A percentile compares a stretch with the other conserved stretches of the same genome.
Conservation (phyloP, 2,797 vertebrate genomes). For the Molossus alvarezi region DNA sequence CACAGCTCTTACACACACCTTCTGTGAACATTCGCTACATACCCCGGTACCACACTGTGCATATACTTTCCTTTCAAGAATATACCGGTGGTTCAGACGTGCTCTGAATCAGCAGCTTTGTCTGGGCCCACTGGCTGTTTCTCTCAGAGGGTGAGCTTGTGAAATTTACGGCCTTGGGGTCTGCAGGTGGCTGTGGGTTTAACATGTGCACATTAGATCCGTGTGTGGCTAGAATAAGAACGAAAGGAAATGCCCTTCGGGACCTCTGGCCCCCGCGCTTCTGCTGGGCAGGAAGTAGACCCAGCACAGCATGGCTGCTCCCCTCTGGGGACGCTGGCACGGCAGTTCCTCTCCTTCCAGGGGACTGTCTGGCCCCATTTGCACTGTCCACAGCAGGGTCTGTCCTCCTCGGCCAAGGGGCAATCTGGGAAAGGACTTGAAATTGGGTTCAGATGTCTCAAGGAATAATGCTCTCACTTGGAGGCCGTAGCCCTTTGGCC, state of each 20-base stretch:
- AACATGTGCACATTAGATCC: background rate
- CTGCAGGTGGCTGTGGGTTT: background rate
- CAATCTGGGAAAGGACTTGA: background rate
- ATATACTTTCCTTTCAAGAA: background rate
- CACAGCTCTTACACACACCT: background rate
- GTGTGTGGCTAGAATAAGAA: background rate
- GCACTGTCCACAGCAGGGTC: background rate
- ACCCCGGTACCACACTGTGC: no score
- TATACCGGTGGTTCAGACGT: background rate
- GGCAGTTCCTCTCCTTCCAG: background rate
- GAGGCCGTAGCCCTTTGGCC: background rate
- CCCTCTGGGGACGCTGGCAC: rapidly evolving
- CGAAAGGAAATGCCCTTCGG: background rate
- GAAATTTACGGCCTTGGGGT: no score
- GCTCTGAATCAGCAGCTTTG: background rate
- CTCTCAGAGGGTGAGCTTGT: background rate
- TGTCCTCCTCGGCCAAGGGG: background rate
- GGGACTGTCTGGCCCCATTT: background rate
- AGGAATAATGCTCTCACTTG: background rate
- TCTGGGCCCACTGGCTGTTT: background rate
- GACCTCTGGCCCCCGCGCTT: background rate
- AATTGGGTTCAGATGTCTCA: background rate
- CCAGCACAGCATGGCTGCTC: background rate
- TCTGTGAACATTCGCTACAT: no score
- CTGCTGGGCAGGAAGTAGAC: background rate